Percentiles rank a stretch among this genome's conserved stretches.
phyloP scores from a whole-genome alignment of 2,113 vertebrate genomes.

The Fukomys damarensis region DNA sequence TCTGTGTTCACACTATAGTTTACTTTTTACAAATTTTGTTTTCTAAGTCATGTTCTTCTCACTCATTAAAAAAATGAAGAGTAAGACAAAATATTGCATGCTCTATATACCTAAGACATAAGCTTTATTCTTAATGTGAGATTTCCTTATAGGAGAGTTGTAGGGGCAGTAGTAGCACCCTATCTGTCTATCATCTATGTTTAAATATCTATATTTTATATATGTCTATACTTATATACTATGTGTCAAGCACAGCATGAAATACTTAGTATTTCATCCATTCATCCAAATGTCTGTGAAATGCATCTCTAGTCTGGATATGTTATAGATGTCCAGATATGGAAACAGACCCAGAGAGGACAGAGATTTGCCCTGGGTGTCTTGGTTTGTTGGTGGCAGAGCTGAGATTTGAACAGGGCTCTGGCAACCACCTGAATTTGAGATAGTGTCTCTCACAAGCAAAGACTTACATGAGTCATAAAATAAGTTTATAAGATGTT shows the following conservation, averaged over 20 bases:
- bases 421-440: not conserved
- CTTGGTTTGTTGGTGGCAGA: not conserved
- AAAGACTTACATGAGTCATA: not conserved
- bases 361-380: not conserved
- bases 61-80: not conserved
- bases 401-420: not conserved
- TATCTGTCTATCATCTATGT: not conserved
- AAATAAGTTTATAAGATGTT: not conserved
- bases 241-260: not conserved
- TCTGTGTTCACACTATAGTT: not conserved
- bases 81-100: not conserved
- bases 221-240: not conserved
- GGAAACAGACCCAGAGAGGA: not conserved
- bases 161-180: too few species aligned
- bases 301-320: not conserved
- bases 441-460: not conserved
- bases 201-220: not conserved
- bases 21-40: not conserved
- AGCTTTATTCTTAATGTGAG: not conserved
- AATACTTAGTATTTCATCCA: not conserved
- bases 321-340: too few species aligned
- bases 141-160: not conserved
- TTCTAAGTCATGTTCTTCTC: not conserved
- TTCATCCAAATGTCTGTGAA: not conserved
- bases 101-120: not conserved